Base-by-base conservation (phyloP, 2,113 vertebrate species). In the Charadrius vociferus region DNA sequence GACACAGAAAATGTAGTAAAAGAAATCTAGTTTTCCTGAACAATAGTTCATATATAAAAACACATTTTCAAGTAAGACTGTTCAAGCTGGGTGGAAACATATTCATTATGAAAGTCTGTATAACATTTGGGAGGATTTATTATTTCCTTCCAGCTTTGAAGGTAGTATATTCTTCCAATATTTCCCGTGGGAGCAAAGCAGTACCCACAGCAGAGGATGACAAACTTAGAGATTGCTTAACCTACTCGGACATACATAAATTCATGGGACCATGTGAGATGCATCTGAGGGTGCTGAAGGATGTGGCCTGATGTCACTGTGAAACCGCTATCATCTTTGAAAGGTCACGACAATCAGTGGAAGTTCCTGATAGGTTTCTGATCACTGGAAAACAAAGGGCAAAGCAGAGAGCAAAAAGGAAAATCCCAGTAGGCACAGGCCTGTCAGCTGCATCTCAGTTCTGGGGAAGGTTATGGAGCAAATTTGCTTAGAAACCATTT, bases 61-160 rank as follows among this genome's bases (percentile, higher is more conserved):
- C 12, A 74, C 29, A 67, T 81, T 96, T 88, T 90, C 79, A 93
- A 90, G 86, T 53, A 88, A 89, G 55, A 63, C 70, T 93, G 39
- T 61, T 97, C 49, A 91, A 93, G 72, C 36, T 93, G 53, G 15
- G 72, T 74, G 39, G 75, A 56, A 97, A 93, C 62, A 91, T 63
- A 96, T 41, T 85, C 55, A 91, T 96, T 91, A 97, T 79, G 53
- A 86, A 95, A 97, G 70, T 53, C 94, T 93, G 73, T 92, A 81
- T 45, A 92, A 79, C 9, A 81, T 94, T 95, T 95, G 39, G 58
- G 45, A 96, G 19, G 79, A 86, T 72, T 85, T 41, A 77, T 72
- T 79, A 58, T 70, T 84, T 96, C 47, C 29, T 90, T 92, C 80
- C 86, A 81, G 88, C 75, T 95, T 97, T 92, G 80, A 95, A 88